Evolutionary conservation across 2,113 vertebrate genomes (phyloP).

Genomic region (Paedocypris sp.): DNA sequence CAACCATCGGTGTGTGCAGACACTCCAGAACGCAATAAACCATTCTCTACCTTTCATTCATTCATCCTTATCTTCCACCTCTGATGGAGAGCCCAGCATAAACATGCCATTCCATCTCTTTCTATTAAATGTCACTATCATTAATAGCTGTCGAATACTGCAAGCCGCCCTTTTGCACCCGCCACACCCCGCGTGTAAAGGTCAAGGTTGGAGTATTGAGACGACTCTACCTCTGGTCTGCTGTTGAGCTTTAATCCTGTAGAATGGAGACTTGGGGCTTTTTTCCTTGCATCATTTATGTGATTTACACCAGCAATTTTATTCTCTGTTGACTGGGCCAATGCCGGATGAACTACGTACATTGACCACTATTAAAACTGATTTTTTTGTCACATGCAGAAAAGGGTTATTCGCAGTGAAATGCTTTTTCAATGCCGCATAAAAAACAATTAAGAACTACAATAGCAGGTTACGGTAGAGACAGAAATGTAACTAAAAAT

Average conservation of each 20-base stretch:
- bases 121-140: slow-evolving; percentile 43
- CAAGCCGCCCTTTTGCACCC: slow-evolving; percentile 10
- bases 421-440: too few relatives aligned
- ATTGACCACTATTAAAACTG: too few relatives aligned
- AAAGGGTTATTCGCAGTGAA: too few relatives aligned
- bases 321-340: too few relatives aligned
- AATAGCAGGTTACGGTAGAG: too few relatives aligned
- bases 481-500: too few relatives aligned
- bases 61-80: slow-evolving; percentile 24
- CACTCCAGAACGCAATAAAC: slow-evolving; percentile 38
- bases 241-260: neutral
- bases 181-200: slow-evolving; percentile 15
- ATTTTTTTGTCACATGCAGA: too few relatives aligned
- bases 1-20: slow-evolving; percentile 30
- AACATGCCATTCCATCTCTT: slow-evolving; percentile 31
- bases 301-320: too few relatives aligned
- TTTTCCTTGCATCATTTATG: too few relatives aligned
- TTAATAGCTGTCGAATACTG: slow-evolving; percentile 43
- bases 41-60: slow-evolving; percentile 22
- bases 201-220: slow-evolving; percentile 24
- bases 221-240: neutral
- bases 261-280: too few relatives aligned
- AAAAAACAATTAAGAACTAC: too few relatives aligned
- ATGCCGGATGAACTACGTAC: too few relatives aligned
- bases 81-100: slow-evolving; percentile 4